These are phyloP conservation scores for Globia sparganii DNA, from an alignment of 2,888 invertebrate species.

Conservation along the genomic window DNA sequence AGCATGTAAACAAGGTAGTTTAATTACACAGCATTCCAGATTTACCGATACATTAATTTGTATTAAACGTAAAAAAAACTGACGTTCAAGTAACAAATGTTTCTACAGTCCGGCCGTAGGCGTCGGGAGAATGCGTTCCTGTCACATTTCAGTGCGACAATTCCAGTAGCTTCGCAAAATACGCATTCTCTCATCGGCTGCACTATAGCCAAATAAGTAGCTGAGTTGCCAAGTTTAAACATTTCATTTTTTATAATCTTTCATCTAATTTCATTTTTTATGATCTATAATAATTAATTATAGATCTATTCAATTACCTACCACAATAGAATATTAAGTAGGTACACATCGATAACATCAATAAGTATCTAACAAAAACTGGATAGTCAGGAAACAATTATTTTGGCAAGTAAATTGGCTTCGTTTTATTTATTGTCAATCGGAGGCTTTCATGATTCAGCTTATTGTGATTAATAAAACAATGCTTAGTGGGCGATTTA, in stretches of 20 bases:
- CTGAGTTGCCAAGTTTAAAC: not conserved
- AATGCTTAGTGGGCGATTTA: slow-evolving; percentile 13
- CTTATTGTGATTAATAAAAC: slow-evolving; percentile 36
- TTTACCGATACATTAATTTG: not conserved
- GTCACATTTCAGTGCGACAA: too few relatives aligned
- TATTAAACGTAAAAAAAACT: not conserved
- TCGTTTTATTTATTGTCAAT: slow-evolving; percentile 50
- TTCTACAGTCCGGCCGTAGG: not conserved
- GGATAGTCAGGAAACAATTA: slow-evolving; percentile 58
- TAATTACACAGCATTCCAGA: not conserved
- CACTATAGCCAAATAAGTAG: not conserved
- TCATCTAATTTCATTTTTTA: too few relatives aligned
- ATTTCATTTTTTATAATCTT: not conserved
- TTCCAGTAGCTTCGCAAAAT: too few relatives aligned
- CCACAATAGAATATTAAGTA: slow-evolving; percentile 17
- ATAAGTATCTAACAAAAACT: slow-evolving; percentile 46
- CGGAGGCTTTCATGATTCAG: slow-evolving; percentile 44
- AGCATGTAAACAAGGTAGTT: not conserved
- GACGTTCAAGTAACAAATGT: not conserved
- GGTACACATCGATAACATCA: slow-evolving; percentile 36
- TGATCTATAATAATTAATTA: slow-evolving; percentile 40
- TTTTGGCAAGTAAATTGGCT: slow-evolving; percentile 37
- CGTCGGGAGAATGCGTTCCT: too few relatives aligned
- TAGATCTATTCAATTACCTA: slow-evolving; percentile 15
- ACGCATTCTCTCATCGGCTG: too few relatives aligned